Conservation (phyloP, 2,797 vertebrate species). For the Argentina silus region DNA sequence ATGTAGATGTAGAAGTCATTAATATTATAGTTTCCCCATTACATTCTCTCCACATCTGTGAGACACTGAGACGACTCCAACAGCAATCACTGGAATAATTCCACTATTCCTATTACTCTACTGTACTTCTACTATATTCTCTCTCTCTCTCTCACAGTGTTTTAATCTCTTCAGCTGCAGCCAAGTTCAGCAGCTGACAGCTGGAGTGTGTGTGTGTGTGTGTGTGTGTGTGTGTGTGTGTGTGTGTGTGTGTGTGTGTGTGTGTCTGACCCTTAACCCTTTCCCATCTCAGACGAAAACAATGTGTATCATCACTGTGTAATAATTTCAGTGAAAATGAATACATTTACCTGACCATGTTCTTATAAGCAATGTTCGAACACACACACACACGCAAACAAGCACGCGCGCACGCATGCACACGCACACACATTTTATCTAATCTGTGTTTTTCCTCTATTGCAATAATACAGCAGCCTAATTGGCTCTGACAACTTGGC, state of each 20-base stretch:
- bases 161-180: conserved; percentile 61
- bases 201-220: conserved; percentile 57
- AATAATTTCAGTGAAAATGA: neutral
- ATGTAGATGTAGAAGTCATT: neutral
- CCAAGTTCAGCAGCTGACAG: conserved; percentile 75
- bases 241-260: conserved; percentile 50
- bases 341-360: conserved; percentile 47
- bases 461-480: conserved; percentile 69
- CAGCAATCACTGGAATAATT: conserved; percentile 55
- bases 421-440: conserved; percentile 54
- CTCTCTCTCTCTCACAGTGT: conserved; percentile 6
- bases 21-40: neutral
- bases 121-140: neutral
- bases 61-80: conserved; percentile 29
- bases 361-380: conserved; percentile 46
- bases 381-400: conserved; percentile 20
- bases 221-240: conserved; percentile 11
- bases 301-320: no score
- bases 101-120: conserved; percentile 44
- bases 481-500: conserved; percentile 78
- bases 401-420: conserved; percentile 9
- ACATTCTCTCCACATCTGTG: neutral
- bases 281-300: conserved; percentile 52
- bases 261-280: conserved; percentile 33
- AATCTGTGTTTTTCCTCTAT: conserved; percentile 68